These are phyloP conservation scores for Chlamydotis undulata DNA, from an alignment of 2,113 vertebrate genomes.

Conservation along the genomic window DNA sequence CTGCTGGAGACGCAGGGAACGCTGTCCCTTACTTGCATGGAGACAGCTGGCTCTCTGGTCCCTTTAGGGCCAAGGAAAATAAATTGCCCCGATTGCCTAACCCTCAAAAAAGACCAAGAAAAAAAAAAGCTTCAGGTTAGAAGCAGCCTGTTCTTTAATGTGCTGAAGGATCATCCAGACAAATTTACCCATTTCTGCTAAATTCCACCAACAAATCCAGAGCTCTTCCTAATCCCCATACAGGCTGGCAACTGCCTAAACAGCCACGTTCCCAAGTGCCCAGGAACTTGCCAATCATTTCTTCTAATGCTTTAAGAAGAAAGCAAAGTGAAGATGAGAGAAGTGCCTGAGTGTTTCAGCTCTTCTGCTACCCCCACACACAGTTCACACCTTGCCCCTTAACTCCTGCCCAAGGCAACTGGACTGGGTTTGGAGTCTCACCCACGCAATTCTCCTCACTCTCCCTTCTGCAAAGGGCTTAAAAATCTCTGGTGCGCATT, in stretches of 20 bases:
- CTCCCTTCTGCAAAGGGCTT: background rate
- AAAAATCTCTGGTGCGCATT: background rate
- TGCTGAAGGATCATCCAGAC: background rate
- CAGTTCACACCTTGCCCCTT: conserved; percentile 10
- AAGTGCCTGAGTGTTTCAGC: background rate
- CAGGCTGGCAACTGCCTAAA: background rate
- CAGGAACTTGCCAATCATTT: background rate
- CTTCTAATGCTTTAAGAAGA: background rate
- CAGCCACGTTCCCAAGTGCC: background rate
- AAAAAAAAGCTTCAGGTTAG: background rate
- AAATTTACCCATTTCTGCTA: background rate
- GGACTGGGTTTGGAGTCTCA: background rate
- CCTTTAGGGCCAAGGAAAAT: background rate
- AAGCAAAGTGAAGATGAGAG: background rate
- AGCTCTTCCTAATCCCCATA: background rate
- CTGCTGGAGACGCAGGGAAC: background rate
- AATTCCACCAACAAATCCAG: background rate
- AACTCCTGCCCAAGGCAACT: conserved; percentile 41
- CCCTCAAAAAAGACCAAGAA: background rate
- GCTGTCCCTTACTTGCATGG: background rate
- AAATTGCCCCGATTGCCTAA: background rate
- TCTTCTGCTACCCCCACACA: background rate
- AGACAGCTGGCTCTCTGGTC: background rate
- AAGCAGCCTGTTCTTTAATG: background rate
- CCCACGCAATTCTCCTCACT: background rate